Conservation (phyloP, 1,140 invertebrate species). For the Ganaspis sp. region DNA sequence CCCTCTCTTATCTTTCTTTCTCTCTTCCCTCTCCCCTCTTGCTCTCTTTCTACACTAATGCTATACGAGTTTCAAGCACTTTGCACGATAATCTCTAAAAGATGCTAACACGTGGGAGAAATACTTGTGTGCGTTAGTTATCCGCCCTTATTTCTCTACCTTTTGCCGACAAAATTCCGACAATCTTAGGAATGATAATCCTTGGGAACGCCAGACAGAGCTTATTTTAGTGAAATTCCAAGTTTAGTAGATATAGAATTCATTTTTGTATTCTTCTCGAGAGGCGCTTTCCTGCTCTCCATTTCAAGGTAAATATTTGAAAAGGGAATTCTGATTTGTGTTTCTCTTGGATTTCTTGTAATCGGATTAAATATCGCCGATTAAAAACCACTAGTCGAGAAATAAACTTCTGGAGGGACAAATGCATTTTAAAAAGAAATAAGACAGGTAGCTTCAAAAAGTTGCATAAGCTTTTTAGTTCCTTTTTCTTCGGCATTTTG, state of each 20-base stretch:
- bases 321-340: background rate
- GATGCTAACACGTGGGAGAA: constrained; percentile 30
- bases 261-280: background rate
- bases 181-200: constrained; percentile 27
- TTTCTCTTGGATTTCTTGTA: too few relatives aligned
- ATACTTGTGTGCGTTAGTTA: background rate
- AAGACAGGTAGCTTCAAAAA: too few relatives aligned
- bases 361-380: too few relatives aligned
- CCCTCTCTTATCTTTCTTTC: too few relatives aligned
- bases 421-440: too few relatives aligned
- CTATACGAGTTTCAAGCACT: constrained; percentile 62
- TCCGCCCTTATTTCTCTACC: background rate
- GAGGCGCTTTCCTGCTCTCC: background rate
- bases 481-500: too few relatives aligned
- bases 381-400: too few relatives aligned
- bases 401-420: too few relatives aligned
- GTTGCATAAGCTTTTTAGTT: too few relatives aligned
- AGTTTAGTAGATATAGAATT: background rate
- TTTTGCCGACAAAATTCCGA: constrained; percentile 6
- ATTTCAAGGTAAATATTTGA: background rate
- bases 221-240: background rate
- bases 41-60: constrained; percentile 43
- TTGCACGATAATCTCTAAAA: constrained; percentile 59
- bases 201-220: background rate
- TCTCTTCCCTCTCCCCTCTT: background rate